Percentiles rank a stretch among this genome's conserved stretches.
These are phyloP conservation scores for Rhombomys opimus DNA, from an alignment of 2,113 vertebrate species.

Conservation along the genomic window DNA sequence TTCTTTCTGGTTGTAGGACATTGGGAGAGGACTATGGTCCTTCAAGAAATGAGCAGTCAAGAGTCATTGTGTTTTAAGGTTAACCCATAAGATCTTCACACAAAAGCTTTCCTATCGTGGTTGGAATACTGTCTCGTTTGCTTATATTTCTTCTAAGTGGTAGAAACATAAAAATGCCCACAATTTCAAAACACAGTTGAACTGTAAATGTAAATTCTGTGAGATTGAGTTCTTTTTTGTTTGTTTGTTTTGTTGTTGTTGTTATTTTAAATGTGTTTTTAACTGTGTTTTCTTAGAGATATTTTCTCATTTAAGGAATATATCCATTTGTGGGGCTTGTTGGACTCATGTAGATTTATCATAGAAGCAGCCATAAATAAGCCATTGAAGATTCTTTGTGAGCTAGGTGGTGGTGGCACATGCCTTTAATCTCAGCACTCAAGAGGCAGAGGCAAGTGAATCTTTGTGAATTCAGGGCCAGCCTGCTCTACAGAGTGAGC, in stretches of 20 bases:
- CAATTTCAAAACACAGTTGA: neutral
- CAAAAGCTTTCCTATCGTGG: neutral
- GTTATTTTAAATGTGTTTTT: neutral
- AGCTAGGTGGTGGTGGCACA: too few species aligned
- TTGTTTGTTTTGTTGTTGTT: too few species aligned
- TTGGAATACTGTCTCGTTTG: neutral
- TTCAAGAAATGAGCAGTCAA: neutral
- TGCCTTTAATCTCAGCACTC: too few species aligned
- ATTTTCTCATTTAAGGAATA: neutral
- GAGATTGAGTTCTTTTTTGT: neutral
- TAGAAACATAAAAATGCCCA: neutral
- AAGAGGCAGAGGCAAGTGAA: too few species aligned
- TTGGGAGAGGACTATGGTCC: neutral
- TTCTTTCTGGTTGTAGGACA: neutral
- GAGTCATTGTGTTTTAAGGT: neutral
- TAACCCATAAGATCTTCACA: neutral
- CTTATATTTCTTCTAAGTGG: neutral
- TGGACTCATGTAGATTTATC: neutral
- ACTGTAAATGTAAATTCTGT: neutral
- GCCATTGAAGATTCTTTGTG: neutral
- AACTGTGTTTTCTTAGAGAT: constrained; percentile 9
- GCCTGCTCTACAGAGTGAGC: too few species aligned
- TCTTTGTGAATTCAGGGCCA: too few species aligned
- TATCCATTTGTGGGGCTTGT: neutral
- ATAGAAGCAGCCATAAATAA: neutral